Evolutionary conservation across 2,888 invertebrate genomes (phyloP), one percentile per base, ranked within the genome.

Genomic region (Hypercompe scribonia): DNA sequence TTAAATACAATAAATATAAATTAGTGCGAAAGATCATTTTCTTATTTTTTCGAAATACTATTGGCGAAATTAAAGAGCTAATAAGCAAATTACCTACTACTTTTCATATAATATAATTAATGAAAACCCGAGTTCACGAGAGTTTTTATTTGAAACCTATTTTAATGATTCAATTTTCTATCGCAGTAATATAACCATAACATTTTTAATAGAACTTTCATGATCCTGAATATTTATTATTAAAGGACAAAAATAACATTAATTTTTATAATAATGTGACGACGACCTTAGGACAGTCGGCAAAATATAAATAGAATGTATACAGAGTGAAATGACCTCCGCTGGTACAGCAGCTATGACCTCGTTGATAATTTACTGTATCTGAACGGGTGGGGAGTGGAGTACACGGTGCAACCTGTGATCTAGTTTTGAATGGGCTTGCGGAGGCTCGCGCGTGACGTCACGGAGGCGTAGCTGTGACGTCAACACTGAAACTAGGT

Each of bases 401-500:
- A 88, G 89, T 87, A 87, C 89, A 88, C 85, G 81, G 87, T 88
- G 87, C 39, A 61, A 61, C 91, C 90, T 92, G 88, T 94, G 95
- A 89, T 95, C 95, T 87, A 95, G 86, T 95, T 95, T 94, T 95
- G 95, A 95, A 95, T 95, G 95, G 90, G 92, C 90, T 90, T 83
- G 89, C 85, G 90, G 92, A 91, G 93, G 93, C 93, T 90, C 87
- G 88, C 82, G 78, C 82, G 87, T 95, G 93, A 95, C 95, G 95
- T 95, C 94, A 94, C 86, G 90, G 90, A 92, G 94, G 93, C 93
- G 93, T 92, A 92, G 84, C 92, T 77, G 90, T 95, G 95, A 95
- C 95, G 95, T 95, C 92, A 95, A 88, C 86, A 78, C 73, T 72
- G 75, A 92, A 95, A 94, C 84, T 95, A 82, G 95, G 95, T 90